Conservation (phyloP, 2,113 vertebrate genomes). For the Carassius auratus region DNA sequence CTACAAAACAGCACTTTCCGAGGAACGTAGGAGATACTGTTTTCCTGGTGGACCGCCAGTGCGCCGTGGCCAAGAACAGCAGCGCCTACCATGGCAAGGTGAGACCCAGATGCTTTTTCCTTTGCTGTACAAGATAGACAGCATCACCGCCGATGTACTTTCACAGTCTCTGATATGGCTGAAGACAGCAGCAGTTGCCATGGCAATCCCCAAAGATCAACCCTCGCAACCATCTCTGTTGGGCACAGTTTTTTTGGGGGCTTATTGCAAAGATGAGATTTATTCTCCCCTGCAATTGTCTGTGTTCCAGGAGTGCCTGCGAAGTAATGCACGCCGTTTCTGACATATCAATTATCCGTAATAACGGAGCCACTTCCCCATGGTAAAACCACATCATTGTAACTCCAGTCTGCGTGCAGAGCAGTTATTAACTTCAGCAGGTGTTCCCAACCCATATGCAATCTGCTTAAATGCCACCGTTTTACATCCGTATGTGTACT, state of each 20-base stretch:
- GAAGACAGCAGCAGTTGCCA: constrained; percentile 52
- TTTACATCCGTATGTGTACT: background rate
- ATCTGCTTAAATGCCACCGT: background rate
- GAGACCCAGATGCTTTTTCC: constrained; percentile 53
- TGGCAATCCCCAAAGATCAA: constrained; percentile 53
- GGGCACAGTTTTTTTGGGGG: constrained; percentile 42
- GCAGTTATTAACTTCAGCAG: constrained; percentile 29
- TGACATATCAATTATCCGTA: constrained; percentile 10
- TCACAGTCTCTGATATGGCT: constrained; percentile 9
- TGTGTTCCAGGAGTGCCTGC: background rate
- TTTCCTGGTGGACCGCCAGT: constrained; percentile 98
- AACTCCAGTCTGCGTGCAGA: constrained; percentile 12
- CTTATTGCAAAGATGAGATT: constrained; percentile 36
- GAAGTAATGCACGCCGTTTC: background rate
- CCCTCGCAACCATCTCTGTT: constrained; percentile 34
- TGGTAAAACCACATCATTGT: background rate
- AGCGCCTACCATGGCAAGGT: constrained; percentile 96
- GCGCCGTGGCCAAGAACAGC: constrained; percentile 90
- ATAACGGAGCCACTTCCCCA: background rate
- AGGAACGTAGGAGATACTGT: constrained; percentile 93
- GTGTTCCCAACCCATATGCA: background rate
- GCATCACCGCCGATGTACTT: background rate
- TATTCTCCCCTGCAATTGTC: constrained; percentile 20
- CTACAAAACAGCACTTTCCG: constrained; percentile 91
- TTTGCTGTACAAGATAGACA: background rate